These are phyloP conservation scores for Opisthocomus hoazin DNA, from an alignment of 2,113 vertebrate species.

Conservation along the genomic window DNA sequence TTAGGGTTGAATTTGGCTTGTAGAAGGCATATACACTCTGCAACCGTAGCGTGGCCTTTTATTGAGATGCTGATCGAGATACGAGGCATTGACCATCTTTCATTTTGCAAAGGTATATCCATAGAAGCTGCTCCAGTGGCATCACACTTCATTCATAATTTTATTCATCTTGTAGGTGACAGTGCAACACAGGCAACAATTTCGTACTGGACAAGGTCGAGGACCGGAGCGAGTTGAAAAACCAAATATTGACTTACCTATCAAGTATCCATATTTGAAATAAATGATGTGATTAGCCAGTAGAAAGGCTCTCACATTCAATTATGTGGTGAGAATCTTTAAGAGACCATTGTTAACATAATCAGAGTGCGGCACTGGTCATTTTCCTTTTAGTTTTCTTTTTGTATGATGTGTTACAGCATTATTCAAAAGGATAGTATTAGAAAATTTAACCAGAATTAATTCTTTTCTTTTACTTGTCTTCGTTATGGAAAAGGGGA, in stretches of 20 bases:
- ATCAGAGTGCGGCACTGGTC: neutral
- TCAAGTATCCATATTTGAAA: neutral
- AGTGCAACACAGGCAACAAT: neutral
- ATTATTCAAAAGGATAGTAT: neutral
- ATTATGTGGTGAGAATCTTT: neutral
- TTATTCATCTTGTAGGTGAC: neutral
- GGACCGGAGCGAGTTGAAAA: neutral
- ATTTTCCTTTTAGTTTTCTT: neutral
- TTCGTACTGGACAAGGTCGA: neutral
- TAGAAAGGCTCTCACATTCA: neutral
- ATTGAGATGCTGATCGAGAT: neutral
- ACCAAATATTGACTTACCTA: neutral
- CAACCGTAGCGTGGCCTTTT: neutral
- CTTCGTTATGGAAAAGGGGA: neutral
- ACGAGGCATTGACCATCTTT: neutral
- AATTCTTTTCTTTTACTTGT: neutral
- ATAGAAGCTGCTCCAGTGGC: neutral
- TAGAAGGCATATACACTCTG: neutral
- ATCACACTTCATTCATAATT: neutral
- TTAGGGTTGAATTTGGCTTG: neutral
- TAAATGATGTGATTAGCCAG: neutral
- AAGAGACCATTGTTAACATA: neutral
- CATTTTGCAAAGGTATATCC: neutral
- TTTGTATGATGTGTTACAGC: neutral
- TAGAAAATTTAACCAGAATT: neutral